A percentile compares a stretch with the other conserved stretches of the same genome.
Conservation (phyloP, 1,140 invertebrate genomes). For the Paracyclopina nana region DNA sequence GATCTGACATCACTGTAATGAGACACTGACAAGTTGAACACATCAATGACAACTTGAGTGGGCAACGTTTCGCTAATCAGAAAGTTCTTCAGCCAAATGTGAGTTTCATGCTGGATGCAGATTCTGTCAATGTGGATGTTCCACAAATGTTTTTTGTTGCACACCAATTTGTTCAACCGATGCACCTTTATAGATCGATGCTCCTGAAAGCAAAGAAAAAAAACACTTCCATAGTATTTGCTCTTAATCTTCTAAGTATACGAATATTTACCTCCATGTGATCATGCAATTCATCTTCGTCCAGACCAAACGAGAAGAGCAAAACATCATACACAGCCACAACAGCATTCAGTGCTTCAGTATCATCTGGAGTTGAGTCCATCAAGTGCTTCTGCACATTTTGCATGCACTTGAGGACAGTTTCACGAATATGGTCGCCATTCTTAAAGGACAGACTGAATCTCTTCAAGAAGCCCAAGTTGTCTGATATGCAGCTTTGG, state of each 20-base stretch:
- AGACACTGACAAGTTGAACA: not conserved
- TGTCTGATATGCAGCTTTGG: not conserved
- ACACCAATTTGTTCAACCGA: not conserved
- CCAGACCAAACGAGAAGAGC: slow-evolving; percentile 14
- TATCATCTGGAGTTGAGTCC: not conserved
- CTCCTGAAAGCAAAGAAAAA: too few relatives aligned
- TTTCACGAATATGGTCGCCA: not conserved
- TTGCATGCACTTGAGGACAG: not conserved
- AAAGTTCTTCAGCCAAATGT: slow-evolving; percentile 13
- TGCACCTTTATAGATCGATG: slow-evolving; percentile 7
- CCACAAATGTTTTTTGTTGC: slow-evolving; percentile 12
- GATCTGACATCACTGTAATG: slow-evolving; percentile 11
- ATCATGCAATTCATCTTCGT: slow-evolving; percentile 14
- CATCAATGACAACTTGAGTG: not conserved
- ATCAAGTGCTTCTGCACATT: not conserved
- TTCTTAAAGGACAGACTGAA: not conserved
- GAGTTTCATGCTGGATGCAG: slow-evolving; percentile 3
- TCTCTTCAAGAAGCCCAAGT: not conserved
- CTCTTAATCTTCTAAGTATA: not conserved
- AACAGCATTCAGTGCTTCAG: slow-evolving; percentile 1
- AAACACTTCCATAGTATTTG: not conserved
- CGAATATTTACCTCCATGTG: too few relatives aligned
- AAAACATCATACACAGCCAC: slow-evolving; percentile 10
- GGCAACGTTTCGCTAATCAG: not conserved
- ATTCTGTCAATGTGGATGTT: slow-evolving; percentile 9